Base-by-base conservation (phyloP, 2,888 invertebrate genomes). In the Pomacea canaliculata region DNA sequence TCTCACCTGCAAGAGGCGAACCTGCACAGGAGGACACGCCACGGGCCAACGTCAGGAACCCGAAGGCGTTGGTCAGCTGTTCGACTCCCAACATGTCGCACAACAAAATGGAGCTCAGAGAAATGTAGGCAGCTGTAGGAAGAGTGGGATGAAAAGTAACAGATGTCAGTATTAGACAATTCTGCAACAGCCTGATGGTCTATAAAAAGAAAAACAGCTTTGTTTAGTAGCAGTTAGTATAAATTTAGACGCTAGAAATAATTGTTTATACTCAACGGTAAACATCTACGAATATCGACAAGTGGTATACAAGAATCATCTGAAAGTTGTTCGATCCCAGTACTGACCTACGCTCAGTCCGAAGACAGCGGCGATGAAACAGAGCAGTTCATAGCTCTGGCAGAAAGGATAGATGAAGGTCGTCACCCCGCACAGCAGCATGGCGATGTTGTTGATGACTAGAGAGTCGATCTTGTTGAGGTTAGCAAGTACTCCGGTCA, bases 41-140 rank as follows among this genome's bases (percentile, higher is more conserved):
- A 89, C 99, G 94, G 93, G 97, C 97, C 84, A 99, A 92, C 86
- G 98, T 97, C 76, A 99, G 93, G 81, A 99, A 93, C 18, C 99
- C 99, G 92, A 99, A 99, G 70, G 98, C 98, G 91, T 97, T 99
- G 70, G 99, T 99, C 84, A 99, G 92, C 90, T 96, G 96, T 90
- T 98, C 98, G 89, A 99, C 92, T 2, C 99, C 99, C 70, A 99
- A 93, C 62, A 99, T 93, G 91, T 99, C 98, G 84, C 98, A 98
- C 80, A 99, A 93, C 89, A 99, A 97, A 89, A 99, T 98, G 71
- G 99, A 99, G 66, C 99, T 99, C 78, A 99, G 93, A 16, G 98
- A 98, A 88, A 99, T 98, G 92, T 97, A 99, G 80, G 98, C 98
- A 81, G 98, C 97, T 97, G 93, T 76, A 89, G 89, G 51, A 75